Evolutionary conservation across 2,888 invertebrate genomes (phyloP), one percentile per base, ranked within the genome.

Genomic region (Temnothorax unifasciatus): DNA sequence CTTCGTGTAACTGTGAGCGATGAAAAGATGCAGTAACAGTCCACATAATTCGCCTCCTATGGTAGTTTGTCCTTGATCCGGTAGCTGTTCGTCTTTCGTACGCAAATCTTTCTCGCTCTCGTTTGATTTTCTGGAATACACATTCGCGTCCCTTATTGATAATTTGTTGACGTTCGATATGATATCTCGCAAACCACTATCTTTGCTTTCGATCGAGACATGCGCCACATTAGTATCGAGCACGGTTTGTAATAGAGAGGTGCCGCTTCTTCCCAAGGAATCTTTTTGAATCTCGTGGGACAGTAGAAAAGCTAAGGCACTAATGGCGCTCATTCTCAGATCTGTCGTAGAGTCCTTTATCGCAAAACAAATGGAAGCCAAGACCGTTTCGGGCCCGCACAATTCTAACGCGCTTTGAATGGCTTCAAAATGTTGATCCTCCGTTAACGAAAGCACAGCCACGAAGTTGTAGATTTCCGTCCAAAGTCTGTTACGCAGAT

Each of bases 401-500:
- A 91, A 85, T 84, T 92, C 92, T 54, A 94, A 82, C 8, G 94
- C 93, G 11, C 89, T 88, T 83, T 92, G 91, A 74, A 95, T 91
- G 8, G 92, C 50, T 61, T 94, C 94, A 3, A 92, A 90, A 77
- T 94, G 93, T 41, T 93, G 92, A 61, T 88, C 92, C 3, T 94
- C 93, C 1, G 93, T 93, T 54, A 93, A 75, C 0, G 95, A 92
- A 21, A 96, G 88, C 2, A 93, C 92, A 13, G 94, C 93, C 63
- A 96, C 89, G 54, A 96, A 94, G 86, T 95, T 94, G 86, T 95
- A 96, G 52, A 96, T 94, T 90, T 95, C 95, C 13, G 93, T 94
- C 95, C 95, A 95, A 2, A 96, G 87, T 90, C 93, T 94, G 85
- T 96, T 96, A n/a, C 95, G 94, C n/a, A 96, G 89, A 86, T 95